Evolutionary conservation across 2,113 vertebrate genomes (phyloP).

Genomic region (Lethenteron camtschaticum): DNA sequence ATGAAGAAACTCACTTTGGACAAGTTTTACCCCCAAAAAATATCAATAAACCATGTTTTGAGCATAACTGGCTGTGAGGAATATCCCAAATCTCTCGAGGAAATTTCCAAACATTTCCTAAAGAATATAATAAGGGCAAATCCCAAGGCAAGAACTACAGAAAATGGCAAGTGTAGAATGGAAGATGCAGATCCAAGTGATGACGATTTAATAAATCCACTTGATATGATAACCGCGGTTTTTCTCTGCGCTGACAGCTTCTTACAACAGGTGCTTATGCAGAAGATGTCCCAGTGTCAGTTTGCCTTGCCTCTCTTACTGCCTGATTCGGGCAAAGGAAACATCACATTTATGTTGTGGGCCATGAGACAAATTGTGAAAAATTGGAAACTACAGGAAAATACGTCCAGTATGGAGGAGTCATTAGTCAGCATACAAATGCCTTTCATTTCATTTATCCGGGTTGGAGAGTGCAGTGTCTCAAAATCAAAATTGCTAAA

Average conservation of each 20-base stretch:
- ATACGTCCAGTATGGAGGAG: neutral
- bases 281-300: constrained; percentile 8
- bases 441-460: constrained; percentile 4
- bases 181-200: neutral
- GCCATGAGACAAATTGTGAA: constrained; percentile 6
- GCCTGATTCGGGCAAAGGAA: constrained; percentile 1
- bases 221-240: constrained; percentile 4
- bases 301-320: constrained; percentile 8
- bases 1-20: too few relatives aligned
- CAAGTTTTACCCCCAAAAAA: too few relatives aligned
- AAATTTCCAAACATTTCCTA: neutral
- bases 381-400: constrained; percentile 6
- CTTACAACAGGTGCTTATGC: constrained; percentile 6
- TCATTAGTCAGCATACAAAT: neutral
- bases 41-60: too few relatives aligned
- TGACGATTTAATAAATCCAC: neutral
- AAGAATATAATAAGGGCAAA: constrained; percentile 4
- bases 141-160: neutral
- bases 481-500: constrained; percentile 7
- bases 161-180: too few relatives aligned
- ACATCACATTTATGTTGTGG: constrained; percentile 2
- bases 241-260: constrained; percentile 5
- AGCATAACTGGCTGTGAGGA: too few relatives aligned
- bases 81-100: too few relatives aligned
- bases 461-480: neutral